phyloP scores from a whole-genome alignment of 2,888 invertebrate genomes.

The Tridacna crocea region DNA sequence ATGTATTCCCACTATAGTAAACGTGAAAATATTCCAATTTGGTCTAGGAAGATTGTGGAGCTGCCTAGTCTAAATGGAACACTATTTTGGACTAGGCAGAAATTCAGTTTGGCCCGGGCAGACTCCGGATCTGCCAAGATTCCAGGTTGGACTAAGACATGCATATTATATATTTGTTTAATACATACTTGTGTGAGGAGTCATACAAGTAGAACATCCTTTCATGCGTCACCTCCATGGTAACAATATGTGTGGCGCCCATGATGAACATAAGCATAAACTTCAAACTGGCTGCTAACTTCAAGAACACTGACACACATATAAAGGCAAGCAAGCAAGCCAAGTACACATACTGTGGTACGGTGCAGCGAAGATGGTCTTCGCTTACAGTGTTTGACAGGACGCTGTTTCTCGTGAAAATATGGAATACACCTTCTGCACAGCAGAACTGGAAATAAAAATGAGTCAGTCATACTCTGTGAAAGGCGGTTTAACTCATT shows the following conservation, averaged over 20 bases:
- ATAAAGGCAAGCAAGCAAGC: conserved; percentile 94
- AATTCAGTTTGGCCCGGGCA: no score
- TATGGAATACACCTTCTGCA: conserved; percentile 76
- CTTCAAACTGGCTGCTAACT: conserved; percentile 93
- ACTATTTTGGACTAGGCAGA: no score
- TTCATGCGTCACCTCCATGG: conserved; percentile 92
- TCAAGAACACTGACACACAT: conserved; percentile 93
- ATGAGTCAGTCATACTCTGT: no score
- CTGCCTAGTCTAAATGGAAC: no score
- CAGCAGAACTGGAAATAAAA: conserved; percentile 80
- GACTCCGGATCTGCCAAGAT: no score
- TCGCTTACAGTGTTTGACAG: conserved; percentile 61
- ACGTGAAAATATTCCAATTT: no score
- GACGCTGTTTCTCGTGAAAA: conserved; percentile 65
- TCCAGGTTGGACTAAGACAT: no score
- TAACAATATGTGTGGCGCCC: conserved; percentile 92
- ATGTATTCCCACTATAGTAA: no score
- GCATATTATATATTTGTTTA: no score
- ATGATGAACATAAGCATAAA: conserved; percentile 89
- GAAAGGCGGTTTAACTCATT: no score
- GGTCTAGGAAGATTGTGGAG: no score
- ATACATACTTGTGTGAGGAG: conserved; percentile 73
- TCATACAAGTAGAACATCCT: conserved; percentile 93
- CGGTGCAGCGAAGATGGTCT: conserved; percentile 87
- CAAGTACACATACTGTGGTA: conserved; percentile 94